phyloP scores from a whole-genome alignment of 2,888 invertebrate genomes.

The Cyclophora albipunctata region DNA sequence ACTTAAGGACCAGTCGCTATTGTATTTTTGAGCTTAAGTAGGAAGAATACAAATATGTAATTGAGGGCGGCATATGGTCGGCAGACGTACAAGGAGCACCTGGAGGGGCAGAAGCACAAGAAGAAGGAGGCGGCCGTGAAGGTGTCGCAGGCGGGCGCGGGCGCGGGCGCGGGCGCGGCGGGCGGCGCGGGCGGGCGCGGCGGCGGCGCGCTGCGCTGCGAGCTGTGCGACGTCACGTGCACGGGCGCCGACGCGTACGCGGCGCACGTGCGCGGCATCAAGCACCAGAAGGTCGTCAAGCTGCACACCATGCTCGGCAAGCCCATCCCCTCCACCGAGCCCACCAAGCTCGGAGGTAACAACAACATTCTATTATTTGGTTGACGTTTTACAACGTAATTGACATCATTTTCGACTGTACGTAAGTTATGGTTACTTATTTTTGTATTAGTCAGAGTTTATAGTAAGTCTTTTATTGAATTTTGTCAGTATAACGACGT shows the following conservation, averaged over 20 bases:
- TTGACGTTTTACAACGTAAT: no score
- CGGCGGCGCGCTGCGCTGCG: constrained; percentile 85
- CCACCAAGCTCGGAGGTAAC: constrained; percentile 82
- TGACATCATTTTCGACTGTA: no score
- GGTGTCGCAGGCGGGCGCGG: constrained; percentile 78
- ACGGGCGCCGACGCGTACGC: constrained; percentile 99
- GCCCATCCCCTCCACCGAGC: constrained; percentile 96
- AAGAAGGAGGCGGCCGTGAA: constrained; percentile 91
- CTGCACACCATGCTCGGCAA: constrained; percentile 97
- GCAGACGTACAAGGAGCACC: constrained; percentile 84
- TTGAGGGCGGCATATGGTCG: neutral
- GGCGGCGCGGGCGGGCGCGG: constrained; percentile 30
- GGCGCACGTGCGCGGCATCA: constrained; percentile 97
- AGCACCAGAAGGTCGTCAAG: constrained; percentile 98
- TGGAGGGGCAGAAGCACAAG: constrained; percentile 99
- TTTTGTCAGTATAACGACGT: no score
- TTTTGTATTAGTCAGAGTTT: no score
- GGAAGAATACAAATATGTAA: no score
- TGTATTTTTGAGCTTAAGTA: neutral
- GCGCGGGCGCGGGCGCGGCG: constrained; percentile 74
- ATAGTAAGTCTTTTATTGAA: no score
- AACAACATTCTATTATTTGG: neutral
- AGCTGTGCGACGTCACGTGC: constrained; percentile 98
- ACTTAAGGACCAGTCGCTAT: neutral
- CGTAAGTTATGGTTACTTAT: no score